A percentile compares a stretch with the other conserved stretches of the same genome.
These are phyloP conservation scores for Pygocentrus nattereri DNA, from an alignment of 2,797 vertebrate species.

Conservation along the genomic window DNA sequence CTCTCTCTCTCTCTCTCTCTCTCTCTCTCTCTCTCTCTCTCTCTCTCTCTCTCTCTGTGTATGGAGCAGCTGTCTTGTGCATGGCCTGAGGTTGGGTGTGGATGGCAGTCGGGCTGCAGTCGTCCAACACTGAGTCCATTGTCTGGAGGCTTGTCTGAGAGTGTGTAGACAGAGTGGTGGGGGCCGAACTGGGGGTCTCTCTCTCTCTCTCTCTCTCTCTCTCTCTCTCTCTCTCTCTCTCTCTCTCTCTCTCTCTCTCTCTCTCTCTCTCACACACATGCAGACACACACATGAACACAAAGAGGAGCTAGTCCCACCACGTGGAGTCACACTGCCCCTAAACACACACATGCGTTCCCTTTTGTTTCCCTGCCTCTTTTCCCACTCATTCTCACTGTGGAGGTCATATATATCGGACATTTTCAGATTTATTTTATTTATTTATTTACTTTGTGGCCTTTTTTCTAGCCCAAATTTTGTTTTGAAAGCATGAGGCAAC, in stretches of 20 bases:
- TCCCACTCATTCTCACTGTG: conserved; percentile 1
- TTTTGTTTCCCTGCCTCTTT: conserved; percentile 24
- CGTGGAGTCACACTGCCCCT: conserved; percentile 28
- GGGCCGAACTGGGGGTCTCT: conserved; percentile 37
- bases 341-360: conserved; percentile 28
- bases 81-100: conserved; percentile 74
- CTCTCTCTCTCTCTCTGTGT: conserved; percentile 60
- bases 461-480: too few relatives aligned
- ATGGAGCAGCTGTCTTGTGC: conserved; percentile 81
- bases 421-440: too few relatives aligned
- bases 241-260: conserved; percentile 31
- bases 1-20: neutral
- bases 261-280: neutral
- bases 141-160: conserved; percentile 63
- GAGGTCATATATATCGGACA: neutral
- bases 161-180: conserved; percentile 33
- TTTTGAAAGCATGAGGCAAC: too few relatives aligned
- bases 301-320: conserved; percentile 48
- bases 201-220: conserved; percentile 47
- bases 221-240: conserved; percentile 46
- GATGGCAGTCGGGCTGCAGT: conserved; percentile 54
- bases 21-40: neutral
- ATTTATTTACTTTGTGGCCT: too few relatives aligned
- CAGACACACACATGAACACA: conserved; percentile 37
- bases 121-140: conserved; percentile 79